These are phyloP conservation scores for Octomys mimax DNA, from an alignment of 2,797 vertebrate genomes.

Conservation along the genomic window DNA sequence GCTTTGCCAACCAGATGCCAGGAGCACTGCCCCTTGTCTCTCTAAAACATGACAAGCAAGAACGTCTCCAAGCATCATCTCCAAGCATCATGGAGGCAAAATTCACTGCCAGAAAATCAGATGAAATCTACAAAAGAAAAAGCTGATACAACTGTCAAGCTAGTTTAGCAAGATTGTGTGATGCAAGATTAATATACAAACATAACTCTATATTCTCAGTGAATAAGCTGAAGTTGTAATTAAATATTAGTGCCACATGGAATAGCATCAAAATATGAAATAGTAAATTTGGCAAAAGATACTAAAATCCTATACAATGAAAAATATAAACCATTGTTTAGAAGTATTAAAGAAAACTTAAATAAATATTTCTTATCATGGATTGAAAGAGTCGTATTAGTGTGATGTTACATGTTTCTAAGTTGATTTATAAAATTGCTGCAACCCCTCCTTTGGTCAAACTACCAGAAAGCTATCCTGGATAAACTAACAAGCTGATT, in stretches of 20 bases:
- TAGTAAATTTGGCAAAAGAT: constrained; percentile 11
- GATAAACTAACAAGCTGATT: constrained; percentile 31
- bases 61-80: neutral
- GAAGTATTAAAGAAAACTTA: neutral
- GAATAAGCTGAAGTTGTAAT: constrained; percentile 35
- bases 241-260: neutral
- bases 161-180: neutral
- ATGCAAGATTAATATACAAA: neutral
- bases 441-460: neutral
- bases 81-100: neutral
- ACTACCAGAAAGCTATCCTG: neutral
- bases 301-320: neutral
- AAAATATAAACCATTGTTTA: neutral
- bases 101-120: neutral
- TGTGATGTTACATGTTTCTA: constrained; percentile 4
- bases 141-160: neutral
- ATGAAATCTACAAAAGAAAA: neutral
- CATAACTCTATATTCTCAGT: neutral
- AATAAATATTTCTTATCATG: neutral
- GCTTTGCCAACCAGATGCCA: neutral
- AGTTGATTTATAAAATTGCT: constrained; percentile 11
- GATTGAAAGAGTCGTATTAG: neutral
- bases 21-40: neutral
- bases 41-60: neutral
- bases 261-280: constrained; percentile 7